Evolutionary conservation across 2,113 vertebrate genomes (phyloP), one percentile per base, ranked within the genome.

Genomic region (Cephalopterus ornatus): DNA sequence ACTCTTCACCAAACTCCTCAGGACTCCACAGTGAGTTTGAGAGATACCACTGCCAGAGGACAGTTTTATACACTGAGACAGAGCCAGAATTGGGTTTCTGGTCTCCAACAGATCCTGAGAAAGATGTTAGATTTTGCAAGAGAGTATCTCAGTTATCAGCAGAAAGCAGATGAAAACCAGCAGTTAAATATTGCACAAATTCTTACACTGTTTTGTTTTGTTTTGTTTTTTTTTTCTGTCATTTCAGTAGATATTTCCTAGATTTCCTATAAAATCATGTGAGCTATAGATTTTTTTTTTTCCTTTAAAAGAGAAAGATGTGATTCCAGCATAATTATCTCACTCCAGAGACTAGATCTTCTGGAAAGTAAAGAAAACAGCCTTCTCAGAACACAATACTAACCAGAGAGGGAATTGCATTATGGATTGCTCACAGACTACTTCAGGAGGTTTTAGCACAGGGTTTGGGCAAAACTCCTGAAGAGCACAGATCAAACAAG

Each of bases 321-420:
- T 65, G 50, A 81, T 89, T 95, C 55, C 33, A 89, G 42, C 39
- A 77, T 84, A 91, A 96, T 92, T 52, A 89, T 32, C 26, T 74
- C 37, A 63, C 73, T 88, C 59, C 11, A 71, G 83, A 59, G 88
- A 82, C 24, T 72, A 32, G 49, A 65, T 93, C 58, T 82, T 80
- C 66, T 76, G 52, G 53, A 93, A 85, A 85, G 37, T n/a, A 88
- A 89, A 89, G 93, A 63, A 87, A 94, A 92, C n/a, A 88, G 87
- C 68, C 66, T 87, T 56, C 41, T 93, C 68, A 52, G 59, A 63
- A 56, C 37, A 37, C 73, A 75, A 39, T n/a, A 62, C n/a, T 71
- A 82, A 37, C 59, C 39, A 71, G 65, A 19, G 13, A 92, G 62
- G 46, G 21, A 42, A 75, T 52, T 88, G 61, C 19, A 59, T 80